A percentile compares a stretch with the other conserved stretches of the same genome.
These are phyloP conservation scores for Python bivittatus DNA, from an alignment of 2,113 vertebrate species.

Conservation along the genomic window DNA sequence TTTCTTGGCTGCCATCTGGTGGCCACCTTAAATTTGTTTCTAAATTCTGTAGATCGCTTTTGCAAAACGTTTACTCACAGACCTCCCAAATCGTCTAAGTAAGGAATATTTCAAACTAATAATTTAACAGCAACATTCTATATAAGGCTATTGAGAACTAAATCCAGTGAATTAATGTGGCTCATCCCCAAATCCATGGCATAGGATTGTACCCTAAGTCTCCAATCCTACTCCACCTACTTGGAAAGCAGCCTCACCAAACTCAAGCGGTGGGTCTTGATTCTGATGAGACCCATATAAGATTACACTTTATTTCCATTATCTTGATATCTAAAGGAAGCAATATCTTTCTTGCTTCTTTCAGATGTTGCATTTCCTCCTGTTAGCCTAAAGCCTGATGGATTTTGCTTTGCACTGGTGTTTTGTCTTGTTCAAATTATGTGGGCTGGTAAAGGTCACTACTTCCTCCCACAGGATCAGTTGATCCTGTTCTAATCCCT, in stretches of 20 bases:
- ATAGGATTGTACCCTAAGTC: not conserved
- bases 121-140: not conserved
- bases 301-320: not conserved
- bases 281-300: not conserved
- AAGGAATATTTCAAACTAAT: not conserved
- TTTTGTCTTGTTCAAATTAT: slow-evolving; percentile 2
- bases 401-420: slow-evolving; percentile 5
- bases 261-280: not conserved
- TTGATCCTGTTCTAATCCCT: not conserved
- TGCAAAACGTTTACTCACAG: not conserved
- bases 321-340: slow-evolving; percentile 14
- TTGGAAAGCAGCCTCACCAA: not conserved
- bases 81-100: not conserved
- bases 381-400: slow-evolving; percentile 3
- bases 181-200: not conserved
- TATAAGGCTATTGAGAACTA: not conserved
- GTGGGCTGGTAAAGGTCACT: slow-evolving; percentile 24
- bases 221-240: not conserved
- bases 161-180: not conserved
- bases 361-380: not conserved
- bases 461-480: not conserved
- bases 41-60: not conserved
- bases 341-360: not conserved
- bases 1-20: not conserved
- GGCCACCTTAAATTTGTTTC: not conserved